Evolutionary conservation across 2,113 vertebrate species (phyloP), one percentile per base, ranked within the genome.

Genomic region (Leucopsar rothschildi): DNA sequence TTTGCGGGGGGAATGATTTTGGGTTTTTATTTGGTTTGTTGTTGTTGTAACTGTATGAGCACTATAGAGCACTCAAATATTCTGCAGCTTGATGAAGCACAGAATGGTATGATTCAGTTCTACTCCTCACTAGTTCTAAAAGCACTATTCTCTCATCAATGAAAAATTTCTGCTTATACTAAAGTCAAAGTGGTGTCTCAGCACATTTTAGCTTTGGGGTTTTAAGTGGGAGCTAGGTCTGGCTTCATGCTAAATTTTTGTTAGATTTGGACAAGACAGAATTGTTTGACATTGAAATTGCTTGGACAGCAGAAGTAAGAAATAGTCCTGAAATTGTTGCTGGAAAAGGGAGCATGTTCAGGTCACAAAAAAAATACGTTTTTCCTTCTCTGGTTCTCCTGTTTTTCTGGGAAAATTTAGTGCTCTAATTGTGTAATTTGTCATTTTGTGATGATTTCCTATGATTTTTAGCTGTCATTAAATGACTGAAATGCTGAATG

Each of bases 401-500:
- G 20, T 11, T 85, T 95, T 91, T 82, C 65, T 52, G 65, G 53
- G 72, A 79, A 90, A 91, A 93, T 65, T 55, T 86, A 86, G 31
- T 83, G 37, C 55, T 81, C 60, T 83, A 81, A 45, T 77, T 92
- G 28, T 88, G 57, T 52, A 49, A 92, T 94, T 92, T 86, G 60
- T 95, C 88, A 96, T 83, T 93, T 83, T 92, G 52, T 90, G 90
- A 72, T 96, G 47, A 92, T 92, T 92, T 87, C 28, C 20, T 85
- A 61, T 86, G 71, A 91, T 86, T 92, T 97, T 94, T 65, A 73
- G 70, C 50, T 94, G 59, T 92, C 84, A 56, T 85, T 94, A 89
- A 61, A 87, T 88, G 14, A 61, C 63, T 91, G 73, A 77, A 70
- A 88, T 91, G 47, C 55, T 88, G 55, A 93, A 91, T 91, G 8